Percentiles rank a stretch among this genome's conserved stretches.
These are phyloP conservation scores for Heliopora coerulea DNA, from an alignment of 92 coral and sea anemone genomes.

Conservation along the genomic window DNA sequence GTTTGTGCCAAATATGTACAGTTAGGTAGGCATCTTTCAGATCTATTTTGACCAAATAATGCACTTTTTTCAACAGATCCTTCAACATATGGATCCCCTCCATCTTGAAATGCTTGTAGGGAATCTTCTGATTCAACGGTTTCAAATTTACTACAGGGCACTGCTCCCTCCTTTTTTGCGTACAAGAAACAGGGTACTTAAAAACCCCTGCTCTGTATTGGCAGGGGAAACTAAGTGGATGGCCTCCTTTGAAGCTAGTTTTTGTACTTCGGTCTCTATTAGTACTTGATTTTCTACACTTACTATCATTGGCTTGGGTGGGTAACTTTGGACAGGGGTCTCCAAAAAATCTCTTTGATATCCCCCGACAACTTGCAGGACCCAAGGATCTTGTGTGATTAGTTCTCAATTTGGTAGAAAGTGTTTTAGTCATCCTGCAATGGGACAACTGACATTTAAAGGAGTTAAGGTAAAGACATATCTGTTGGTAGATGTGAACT, in stretches of 20 bases:
- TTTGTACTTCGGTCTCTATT: conserved; percentile 48
- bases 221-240: conserved; percentile 40
- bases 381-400: conserved; percentile 53
- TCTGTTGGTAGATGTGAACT: not conserved
- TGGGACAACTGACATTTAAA: conserved; percentile 36
- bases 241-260: conserved; percentile 53
- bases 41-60: conserved; percentile 55
- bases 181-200: conserved; percentile 53
- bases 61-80: conserved; percentile 52
- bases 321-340: conserved; percentile 9
- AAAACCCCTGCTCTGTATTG: conserved; percentile 48
- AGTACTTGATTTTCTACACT: not conserved
- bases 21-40: conserved; percentile 61
- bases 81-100: conserved; percentile 58
- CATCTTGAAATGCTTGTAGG: conserved; percentile 71
- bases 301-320: conserved; percentile 1
- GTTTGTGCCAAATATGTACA: conserved; percentile 34
- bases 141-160: conserved; percentile 68
- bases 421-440: conserved; percentile 43
- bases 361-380: conserved; percentile 24
- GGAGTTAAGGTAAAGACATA: conserved; percentile 17
- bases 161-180: conserved; percentile 63
- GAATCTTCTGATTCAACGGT: conserved; percentile 45
- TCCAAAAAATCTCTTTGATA: conserved; percentile 27
- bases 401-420: conserved; percentile 32